Percentiles rank a stretch among this genome's conserved stretches.
These are phyloP conservation scores for Anthoscopus minutus DNA, from an alignment of 2,113 vertebrate species.

Conservation along the genomic window DNA sequence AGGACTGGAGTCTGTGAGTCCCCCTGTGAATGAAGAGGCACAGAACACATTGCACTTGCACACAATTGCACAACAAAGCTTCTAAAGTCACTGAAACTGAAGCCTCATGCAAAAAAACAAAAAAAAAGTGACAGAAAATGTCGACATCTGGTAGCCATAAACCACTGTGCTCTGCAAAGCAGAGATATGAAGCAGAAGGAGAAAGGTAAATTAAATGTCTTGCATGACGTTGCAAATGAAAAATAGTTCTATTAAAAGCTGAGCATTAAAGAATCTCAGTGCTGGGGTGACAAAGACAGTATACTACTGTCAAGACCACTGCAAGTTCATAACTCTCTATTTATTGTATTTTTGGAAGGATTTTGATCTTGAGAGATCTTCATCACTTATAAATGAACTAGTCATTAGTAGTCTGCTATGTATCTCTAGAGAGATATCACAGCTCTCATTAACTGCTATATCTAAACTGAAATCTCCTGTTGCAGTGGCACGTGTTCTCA, in stretches of 20 bases:
- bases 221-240: background rate
- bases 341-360: slow-evolving; percentile 18
- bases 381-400: slow-evolving; percentile 62
- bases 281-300: background rate
- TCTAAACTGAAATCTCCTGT: slow-evolving; percentile 35
- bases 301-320: background rate
- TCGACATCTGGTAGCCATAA: background rate
- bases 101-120: background rate
- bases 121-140: background rate
- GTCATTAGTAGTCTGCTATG: slow-evolving; percentile 55
- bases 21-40: background rate
- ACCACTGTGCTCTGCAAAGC: background rate
- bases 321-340: background rate
- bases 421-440: slow-evolving; percentile 39
- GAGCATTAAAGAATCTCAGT: background rate
- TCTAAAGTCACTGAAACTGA: background rate
- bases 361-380: slow-evolving; percentile 52
- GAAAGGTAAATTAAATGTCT: background rate
- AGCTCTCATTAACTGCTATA: slow-evolving; percentile 33
- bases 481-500: slow-evolving; percentile 17
- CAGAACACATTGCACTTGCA: background rate
- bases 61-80: background rate
- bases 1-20: background rate
- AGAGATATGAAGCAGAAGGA: background rate
- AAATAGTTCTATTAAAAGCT: background rate